Evolutionary conservation across 2,888 invertebrate genomes (phyloP).

Genomic region (Thera obeliscata): DNA sequence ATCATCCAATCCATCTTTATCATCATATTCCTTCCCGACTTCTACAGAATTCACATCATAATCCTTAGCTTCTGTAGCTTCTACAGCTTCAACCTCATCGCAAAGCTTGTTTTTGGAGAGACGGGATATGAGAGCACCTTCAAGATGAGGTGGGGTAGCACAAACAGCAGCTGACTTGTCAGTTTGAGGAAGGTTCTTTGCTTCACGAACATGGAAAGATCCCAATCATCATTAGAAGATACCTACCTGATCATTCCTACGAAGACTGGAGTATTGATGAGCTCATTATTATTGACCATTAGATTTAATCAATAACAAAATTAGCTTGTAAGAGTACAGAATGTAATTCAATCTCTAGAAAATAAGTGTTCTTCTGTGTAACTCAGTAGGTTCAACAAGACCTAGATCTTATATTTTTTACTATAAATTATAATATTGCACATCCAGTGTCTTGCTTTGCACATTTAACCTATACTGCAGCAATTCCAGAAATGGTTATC

Average conservation of each 20-base stretch:
- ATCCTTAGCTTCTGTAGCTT: conserved; percentile 53
- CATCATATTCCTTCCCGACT: conserved; percentile 52
- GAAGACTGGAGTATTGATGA: conserved; percentile 99
- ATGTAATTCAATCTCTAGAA: too few species aligned
- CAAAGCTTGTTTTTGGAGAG: conserved; percentile 87
- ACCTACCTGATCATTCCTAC: conserved; percentile 98
- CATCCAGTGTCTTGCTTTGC: too few species aligned
- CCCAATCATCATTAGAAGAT: conserved; percentile 97
- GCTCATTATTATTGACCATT: conserved; percentile 96
- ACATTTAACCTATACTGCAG: too few species aligned
- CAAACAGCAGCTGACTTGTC: conserved; percentile 90
- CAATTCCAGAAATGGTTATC: background rate
- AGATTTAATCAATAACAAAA: conserved; percentile 38
- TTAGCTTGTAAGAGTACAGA: too few species aligned
- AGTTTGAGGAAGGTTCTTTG: conserved; percentile 84
- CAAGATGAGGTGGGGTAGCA: conserved; percentile 92
- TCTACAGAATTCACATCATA: conserved; percentile 53
- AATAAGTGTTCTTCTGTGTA: too few species aligned
- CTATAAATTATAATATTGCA: background rate
- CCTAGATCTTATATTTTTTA: too few species aligned
- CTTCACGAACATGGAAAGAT: conserved; percentile 94
- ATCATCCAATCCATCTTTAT: conserved; percentile 71
- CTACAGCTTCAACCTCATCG: conserved; percentile 71
- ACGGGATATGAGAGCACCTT: conserved; percentile 88
- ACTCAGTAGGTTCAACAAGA: too few species aligned